Evolutionary conservation across 2,888 invertebrate genomes (phyloP).

Genomic region (Ditylenchus weischeri): DNA sequence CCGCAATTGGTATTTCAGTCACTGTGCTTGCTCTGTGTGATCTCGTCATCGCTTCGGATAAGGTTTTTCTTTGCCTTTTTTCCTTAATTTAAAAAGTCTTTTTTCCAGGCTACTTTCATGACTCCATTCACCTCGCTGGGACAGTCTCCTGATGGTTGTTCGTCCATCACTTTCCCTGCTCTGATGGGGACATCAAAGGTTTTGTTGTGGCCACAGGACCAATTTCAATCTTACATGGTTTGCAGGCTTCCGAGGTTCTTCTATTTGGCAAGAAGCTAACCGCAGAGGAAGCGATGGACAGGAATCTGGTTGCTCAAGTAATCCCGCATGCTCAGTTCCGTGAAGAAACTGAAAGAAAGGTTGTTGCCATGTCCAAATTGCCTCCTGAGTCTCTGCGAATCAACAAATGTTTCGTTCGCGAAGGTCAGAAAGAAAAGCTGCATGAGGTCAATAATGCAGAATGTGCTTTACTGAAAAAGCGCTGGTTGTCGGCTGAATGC

Average conservation of each 20-base stretch:
- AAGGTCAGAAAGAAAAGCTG: slow-evolving; percentile 64
- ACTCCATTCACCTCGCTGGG: slow-evolving; percentile 84
- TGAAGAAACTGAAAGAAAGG: slow-evolving; percentile 31
- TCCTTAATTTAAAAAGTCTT: background rate
- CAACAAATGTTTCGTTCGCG: slow-evolving; percentile 71
- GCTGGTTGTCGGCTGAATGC: slow-evolving; percentile 71
- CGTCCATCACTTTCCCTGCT: slow-evolving; percentile 78
- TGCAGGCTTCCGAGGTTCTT: slow-evolving; percentile 65
- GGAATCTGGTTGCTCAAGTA: slow-evolving; percentile 76
- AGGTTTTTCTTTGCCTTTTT: slow-evolving; percentile 43
- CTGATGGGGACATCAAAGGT: slow-evolving; percentile 70
- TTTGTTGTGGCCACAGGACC: slow-evolving; percentile 8
- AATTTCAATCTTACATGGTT: slow-evolving; percentile 9
- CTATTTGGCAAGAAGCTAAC: slow-evolving; percentile 74
- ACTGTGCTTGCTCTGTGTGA: slow-evolving; percentile 83
- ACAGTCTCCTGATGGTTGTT: slow-evolving; percentile 83
- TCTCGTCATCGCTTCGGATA: slow-evolving; percentile 80
- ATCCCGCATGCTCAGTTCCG: slow-evolving; percentile 64
- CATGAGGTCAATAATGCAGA: slow-evolving; percentile 64
- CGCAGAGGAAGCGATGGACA: slow-evolving; percentile 74
- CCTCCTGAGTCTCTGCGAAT: slow-evolving; percentile 66
- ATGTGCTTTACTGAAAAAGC: slow-evolving; percentile 67
- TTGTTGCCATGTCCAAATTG: slow-evolving; percentile 39
- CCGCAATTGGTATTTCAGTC: slow-evolving; percentile 83
- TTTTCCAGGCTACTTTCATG: slow-evolving; percentile 74